A percentile compares a stretch with the other conserved stretches of the same genome.
Evolutionary conservation across 2,797 vertebrate genomes (phyloP).

Genomic region (Potorous gilbertii): DNA sequence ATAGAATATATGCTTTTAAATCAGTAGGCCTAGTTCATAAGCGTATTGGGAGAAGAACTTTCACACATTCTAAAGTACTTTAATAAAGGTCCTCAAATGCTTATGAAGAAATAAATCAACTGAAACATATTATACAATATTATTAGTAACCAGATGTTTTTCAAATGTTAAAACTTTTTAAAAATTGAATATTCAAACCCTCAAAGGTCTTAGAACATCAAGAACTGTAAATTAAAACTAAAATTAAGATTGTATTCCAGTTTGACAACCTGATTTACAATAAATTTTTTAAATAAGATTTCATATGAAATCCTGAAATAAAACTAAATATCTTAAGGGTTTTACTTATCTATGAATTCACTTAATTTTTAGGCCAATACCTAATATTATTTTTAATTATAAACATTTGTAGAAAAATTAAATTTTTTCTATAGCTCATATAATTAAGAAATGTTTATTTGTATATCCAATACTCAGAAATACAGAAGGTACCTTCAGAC

Average conservation of each 20-base stretch:
- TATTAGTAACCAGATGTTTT: constrained; percentile 15
- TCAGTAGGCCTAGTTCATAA: neutral
- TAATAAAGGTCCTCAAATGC: neutral
- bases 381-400: constrained; percentile 31
- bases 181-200: neutral
- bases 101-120: neutral
- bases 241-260: neutral
- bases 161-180: constrained; percentile 28
- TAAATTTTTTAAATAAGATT: constrained; percentile 10
- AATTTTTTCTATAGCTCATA: neutral
- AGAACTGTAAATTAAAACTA: constrained; percentile 28
- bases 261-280: constrained; percentile 26
- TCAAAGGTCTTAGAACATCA: constrained; percentile 21
- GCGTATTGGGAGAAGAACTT: neutral
- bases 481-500: constrained; percentile 44
- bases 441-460: neutral
- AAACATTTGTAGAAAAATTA: neutral
- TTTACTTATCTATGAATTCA: constrained; percentile 27
- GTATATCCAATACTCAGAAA: constrained; percentile 19
- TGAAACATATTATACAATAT: neutral
- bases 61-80: neutral
- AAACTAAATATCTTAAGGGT: constrained; percentile 15
- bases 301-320: constrained; percentile 20
- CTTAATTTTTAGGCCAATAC: constrained; percentile 14
- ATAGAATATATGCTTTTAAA: neutral